phyloP scores from a whole-genome alignment of 2,888 invertebrate species.

The Thecophora atra region DNA sequence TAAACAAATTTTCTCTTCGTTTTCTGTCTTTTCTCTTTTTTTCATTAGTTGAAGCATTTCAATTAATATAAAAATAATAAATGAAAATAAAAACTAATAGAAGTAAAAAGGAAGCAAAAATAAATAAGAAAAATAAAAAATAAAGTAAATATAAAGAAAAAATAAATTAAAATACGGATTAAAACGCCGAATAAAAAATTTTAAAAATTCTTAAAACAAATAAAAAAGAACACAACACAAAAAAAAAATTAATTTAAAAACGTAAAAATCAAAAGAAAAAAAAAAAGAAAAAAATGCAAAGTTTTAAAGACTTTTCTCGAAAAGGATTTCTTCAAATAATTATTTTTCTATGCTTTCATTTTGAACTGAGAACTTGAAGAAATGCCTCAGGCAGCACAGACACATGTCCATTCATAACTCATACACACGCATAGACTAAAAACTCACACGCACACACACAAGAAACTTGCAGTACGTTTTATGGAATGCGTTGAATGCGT shows the following conservation, averaged over 20 bases:
- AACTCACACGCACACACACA: conserved; percentile 31
- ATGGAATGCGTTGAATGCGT: conserved; percentile 52
- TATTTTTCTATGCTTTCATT: too few relatives aligned
- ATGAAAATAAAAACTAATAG: conserved; percentile 4
- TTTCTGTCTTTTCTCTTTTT: conserved; percentile 22
- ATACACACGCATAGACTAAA: conserved; percentile 33
- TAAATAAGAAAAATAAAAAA: conserved; percentile 31
- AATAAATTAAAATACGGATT: conserved; percentile 31
- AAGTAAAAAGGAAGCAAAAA: conserved; percentile 34
- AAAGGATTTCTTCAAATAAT: too few relatives aligned
- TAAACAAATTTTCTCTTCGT: neutral
- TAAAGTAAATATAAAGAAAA: conserved; percentile 15
- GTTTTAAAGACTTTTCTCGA: conserved; percentile 5
- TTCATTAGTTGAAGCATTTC: conserved; percentile 7
- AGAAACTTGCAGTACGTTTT: conserved; percentile 27
- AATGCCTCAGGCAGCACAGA: too few relatives aligned
- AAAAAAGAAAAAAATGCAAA: conserved; percentile 21
- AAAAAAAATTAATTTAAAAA: conserved; percentile 32
- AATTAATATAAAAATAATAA: neutral
- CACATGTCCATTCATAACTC: conserved; percentile 41
- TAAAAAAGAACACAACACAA: too few relatives aligned
- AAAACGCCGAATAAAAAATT: too few relatives aligned
- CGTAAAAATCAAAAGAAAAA: conserved; percentile 6
- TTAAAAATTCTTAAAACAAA: too few relatives aligned
- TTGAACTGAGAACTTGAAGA: too few relatives aligned